Conservation (phyloP, 2,797 vertebrate genomes). For the Cyclura pinguis region DNA sequence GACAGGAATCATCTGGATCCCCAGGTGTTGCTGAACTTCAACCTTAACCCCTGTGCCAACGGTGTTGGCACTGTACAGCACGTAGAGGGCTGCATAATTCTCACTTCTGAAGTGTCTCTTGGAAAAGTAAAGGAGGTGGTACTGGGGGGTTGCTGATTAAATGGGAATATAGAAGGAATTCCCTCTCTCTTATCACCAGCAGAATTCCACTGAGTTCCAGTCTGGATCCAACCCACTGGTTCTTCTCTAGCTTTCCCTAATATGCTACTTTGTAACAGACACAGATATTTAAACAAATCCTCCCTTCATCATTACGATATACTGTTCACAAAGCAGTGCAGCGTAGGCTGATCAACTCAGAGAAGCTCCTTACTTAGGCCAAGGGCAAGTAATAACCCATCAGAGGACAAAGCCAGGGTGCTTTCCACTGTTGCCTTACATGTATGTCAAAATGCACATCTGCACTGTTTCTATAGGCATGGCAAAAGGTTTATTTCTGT, state of each 20-base stretch:
- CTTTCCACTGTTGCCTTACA: background rate
- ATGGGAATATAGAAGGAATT: no score
- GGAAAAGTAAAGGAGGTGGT: no score
- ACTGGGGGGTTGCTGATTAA: no score
- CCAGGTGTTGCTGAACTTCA: no score
- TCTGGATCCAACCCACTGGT: background rate
- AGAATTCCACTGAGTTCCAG: background rate
- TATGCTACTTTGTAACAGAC: background rate
- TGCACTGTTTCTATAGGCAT: background rate
- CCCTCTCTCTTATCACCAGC: background rate
- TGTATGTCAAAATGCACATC: background rate
- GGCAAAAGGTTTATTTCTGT: background rate
- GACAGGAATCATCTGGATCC: no score
- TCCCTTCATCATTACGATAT: background rate
- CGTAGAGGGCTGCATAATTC: no score
- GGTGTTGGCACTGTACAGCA: no score
- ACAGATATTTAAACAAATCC: background rate
- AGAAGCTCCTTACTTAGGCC: background rate
- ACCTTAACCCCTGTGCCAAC: no score
- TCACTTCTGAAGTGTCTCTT: no score
- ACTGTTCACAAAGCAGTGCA: background rate
- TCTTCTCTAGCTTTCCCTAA: background rate
- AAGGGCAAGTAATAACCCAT: background rate
- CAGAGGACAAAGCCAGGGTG: background rate
- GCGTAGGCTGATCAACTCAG: background rate